A percentile compares a stretch with the other conserved stretches of the same genome.
Evolutionary conservation across 2,888 invertebrate genomes (phyloP).

Genomic region (Clistopyga incitator): DNA sequence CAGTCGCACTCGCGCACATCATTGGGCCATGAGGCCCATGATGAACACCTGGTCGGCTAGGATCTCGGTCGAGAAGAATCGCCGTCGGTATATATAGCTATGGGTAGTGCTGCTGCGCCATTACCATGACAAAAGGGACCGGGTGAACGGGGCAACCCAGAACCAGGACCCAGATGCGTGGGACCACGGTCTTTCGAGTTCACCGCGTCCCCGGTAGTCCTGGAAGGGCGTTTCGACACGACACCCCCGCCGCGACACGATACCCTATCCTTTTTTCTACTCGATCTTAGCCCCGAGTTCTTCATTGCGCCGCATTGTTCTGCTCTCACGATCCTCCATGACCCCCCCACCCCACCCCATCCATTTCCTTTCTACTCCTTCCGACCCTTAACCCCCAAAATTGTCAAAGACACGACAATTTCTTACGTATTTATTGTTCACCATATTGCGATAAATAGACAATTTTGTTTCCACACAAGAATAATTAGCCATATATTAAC

Average conservation of each 20-base stretch:
- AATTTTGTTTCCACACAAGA: no score
- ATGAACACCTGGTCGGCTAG: conserved; percentile 57
- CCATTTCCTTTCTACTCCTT: background rate
- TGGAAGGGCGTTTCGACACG: conserved; percentile 79
- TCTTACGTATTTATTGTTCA: no score
- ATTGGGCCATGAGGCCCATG: conserved; percentile 14
- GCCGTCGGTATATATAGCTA: conserved; percentile 15
- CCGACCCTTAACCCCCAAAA: background rate
- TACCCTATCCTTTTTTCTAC: conserved; percentile 5
- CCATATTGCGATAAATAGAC: no score
- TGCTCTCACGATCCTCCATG: conserved; percentile 34
- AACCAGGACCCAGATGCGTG: conserved; percentile 81
- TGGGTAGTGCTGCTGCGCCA: conserved; percentile 64
- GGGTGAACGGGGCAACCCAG: conserved; percentile 73
- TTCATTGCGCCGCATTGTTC: conserved; percentile 9
- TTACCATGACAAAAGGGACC: conserved; percentile 81
- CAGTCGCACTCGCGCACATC: conserved; percentile 18
- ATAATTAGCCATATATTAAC: no score
- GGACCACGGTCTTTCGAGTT: conserved; percentile 77
- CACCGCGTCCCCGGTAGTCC: conserved; percentile 76
- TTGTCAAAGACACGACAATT: background rate
- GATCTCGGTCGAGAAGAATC: conserved; percentile 35
- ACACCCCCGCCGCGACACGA: conserved; percentile 79
- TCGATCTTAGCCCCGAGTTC: background rate
- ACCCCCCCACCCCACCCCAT: no score